Base-by-base conservation (phyloP, 2,113 vertebrate genomes). In the Benitochromis conjunctus region DNA sequence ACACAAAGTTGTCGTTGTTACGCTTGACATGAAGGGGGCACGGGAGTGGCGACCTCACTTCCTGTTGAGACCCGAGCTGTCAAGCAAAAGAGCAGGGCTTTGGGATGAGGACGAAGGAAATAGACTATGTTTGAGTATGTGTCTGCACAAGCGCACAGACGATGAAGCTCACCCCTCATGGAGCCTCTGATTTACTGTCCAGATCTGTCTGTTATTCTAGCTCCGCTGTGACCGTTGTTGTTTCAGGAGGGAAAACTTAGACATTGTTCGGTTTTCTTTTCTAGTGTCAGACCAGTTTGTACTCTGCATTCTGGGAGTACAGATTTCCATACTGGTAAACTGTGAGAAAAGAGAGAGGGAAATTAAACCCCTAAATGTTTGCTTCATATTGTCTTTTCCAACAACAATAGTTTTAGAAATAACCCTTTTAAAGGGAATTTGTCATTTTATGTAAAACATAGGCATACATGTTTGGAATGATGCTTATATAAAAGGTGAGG, bases 1-100 rank as follows among this genome's bases (percentile, higher is more conserved):
- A 91, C 88, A 81, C 64, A 84, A 86, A 88, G 92, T 89, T 88
- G 90, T 94, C 80, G 56, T 87, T 46, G 86, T 90, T 86, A 91
- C 62, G 80, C 87, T 86, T 91, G 92, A 95, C 94, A 91, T 87
- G 91, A 48, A 90, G 56, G 34, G 89, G 83, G 76, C 92, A 87
- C 34, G 3, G 79, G 82, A 92, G 88, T 34, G 53, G 79, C 19
- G 77, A 94, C 91, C 88, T 90, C 84, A 86, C 92, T 92, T 92
- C 90, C 92, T 91, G 84, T 84, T 41, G 58, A 82, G 89, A 93
- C 83, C 16, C 10, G 55, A 88, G 89, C 91, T 93, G 94, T 94
- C 93, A 92, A 64, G 76, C 9, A 91, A 86, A 71, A 43, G 57
- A 86, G 69, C 76, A 13, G 46, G 5, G 56, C 48, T 85, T 56